Conservation (phyloP, 1,140 invertebrate species). For the Bradynema listronoti region DNA sequence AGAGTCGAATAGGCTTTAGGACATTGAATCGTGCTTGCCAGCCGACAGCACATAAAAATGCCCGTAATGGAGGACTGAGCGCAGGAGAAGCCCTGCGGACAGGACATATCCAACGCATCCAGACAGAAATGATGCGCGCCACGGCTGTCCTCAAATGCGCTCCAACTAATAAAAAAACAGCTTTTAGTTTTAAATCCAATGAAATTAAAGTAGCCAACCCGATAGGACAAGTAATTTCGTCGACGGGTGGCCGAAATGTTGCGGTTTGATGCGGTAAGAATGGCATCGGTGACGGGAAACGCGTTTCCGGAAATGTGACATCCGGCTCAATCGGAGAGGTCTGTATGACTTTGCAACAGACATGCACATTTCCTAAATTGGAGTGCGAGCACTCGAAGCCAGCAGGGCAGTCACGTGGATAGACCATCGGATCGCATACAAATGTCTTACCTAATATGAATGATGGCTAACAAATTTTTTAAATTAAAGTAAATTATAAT, state of each 20-base stretch:
- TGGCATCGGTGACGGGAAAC: background rate
- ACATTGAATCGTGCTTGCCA: constrained; percentile 35
- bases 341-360: constrained; percentile 26
- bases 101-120: constrained; percentile 36
- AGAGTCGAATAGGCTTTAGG: constrained; percentile 27
- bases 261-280: no score
- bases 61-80: constrained; percentile 36
- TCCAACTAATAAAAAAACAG: constrained; percentile 1
- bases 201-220: constrained; percentile 33
- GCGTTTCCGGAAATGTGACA: background rate
- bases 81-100: constrained; percentile 42
- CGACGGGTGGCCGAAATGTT: constrained; percentile 35
- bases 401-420: constrained; percentile 19
- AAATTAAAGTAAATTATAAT: background rate
- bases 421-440: constrained; percentile 28
- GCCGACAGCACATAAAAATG: constrained; percentile 42
- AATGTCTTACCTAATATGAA: constrained; percentile 36
- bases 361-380: constrained; percentile 22
- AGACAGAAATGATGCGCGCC: constrained; percentile 45
- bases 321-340: constrained; percentile 14
- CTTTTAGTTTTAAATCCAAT: constrained; percentile 4
- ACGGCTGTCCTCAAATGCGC: constrained; percentile 8
- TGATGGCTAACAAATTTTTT: background rate
- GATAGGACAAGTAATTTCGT: constrained; percentile 31
- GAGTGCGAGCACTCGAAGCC: constrained; percentile 38